Percentiles rank a stretch among this genome's conserved stretches.
Conservation (phyloP, 2,113 vertebrate species). For the Notechis scutatus region DNA sequence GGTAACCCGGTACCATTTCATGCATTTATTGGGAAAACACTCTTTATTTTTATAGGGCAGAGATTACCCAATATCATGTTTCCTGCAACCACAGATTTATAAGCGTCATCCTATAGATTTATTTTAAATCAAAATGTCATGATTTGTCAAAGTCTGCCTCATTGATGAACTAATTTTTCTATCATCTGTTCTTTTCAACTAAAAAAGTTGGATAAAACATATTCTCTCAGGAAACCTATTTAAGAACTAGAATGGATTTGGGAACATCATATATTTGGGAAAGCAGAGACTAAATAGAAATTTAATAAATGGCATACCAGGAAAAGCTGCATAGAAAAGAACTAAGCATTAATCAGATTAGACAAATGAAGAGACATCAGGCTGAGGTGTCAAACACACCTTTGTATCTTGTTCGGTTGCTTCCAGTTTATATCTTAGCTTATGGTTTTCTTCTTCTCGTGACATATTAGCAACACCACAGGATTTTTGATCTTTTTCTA, state of each 20-base stretch:
- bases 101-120: not conserved
- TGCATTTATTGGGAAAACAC: not conserved
- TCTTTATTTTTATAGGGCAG: not conserved
- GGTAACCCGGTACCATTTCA: not conserved
- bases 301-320: too few species aligned
- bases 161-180: not conserved
- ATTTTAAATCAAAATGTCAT: not conserved
- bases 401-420: constrained; percentile 49
- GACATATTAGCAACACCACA: not conserved
- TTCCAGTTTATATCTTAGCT: constrained; percentile 37
- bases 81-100: not conserved
- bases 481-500: constrained; percentile 37
- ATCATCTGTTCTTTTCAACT: not conserved
- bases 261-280: not conserved
- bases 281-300: not conserved
- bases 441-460: constrained; percentile 36
- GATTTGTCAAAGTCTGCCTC: not conserved
- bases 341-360: not conserved
- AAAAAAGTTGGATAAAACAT: not conserved
- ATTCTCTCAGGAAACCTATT: not conserved
- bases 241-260: not conserved
- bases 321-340: not conserved
- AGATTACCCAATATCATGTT: not conserved
- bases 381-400: constrained; percentile 41
- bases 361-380: not conserved